These are phyloP conservation scores for Xylocopa sonorina DNA, from an alignment of 1,140 invertebrate genomes.

Conservation along the genomic window DNA sequence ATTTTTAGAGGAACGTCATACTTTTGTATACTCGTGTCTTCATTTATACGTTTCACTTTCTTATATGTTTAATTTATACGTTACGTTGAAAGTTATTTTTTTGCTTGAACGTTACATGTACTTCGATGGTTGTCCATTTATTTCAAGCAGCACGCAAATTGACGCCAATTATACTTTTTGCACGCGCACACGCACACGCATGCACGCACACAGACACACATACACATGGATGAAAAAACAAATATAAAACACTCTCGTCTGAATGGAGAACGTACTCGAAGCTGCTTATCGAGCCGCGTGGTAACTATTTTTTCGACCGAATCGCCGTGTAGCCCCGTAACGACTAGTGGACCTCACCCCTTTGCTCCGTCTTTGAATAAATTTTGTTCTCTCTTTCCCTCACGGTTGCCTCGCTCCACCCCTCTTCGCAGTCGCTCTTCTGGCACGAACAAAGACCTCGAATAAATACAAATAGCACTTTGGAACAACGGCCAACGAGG, in stretches of 20 bases:
- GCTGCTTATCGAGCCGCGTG: constrained; percentile 1
- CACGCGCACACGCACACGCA: too few species aligned
- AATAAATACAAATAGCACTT: constrained; percentile 79
- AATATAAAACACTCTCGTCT: neutral
- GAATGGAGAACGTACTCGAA: neutral
- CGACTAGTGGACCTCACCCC: constrained; percentile 69
- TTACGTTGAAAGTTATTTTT: too few species aligned
- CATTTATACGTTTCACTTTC: too few species aligned
- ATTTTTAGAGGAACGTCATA: too few species aligned
- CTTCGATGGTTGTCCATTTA: neutral
- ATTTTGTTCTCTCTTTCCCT: constrained; percentile 49
- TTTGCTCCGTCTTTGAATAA: constrained; percentile 63
- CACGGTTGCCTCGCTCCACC: constrained; percentile 49
- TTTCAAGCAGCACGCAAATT: neutral
- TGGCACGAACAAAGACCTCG: constrained; percentile 70
- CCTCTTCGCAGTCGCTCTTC: constrained; percentile 46
- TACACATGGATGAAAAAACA: too few species aligned
- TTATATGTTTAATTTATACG: too few species aligned
- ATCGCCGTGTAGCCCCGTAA: constrained; percentile 57
- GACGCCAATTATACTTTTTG: too few species aligned
- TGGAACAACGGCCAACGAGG: constrained; percentile 74
- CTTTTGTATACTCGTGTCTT: too few species aligned
- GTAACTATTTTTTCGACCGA: constrained; percentile 60
- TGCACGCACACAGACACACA: too few species aligned
- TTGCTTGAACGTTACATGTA: too few species aligned